Base-by-base conservation (phyloP, 2,888 invertebrate species). In the Odontocolon sp. region DNA sequence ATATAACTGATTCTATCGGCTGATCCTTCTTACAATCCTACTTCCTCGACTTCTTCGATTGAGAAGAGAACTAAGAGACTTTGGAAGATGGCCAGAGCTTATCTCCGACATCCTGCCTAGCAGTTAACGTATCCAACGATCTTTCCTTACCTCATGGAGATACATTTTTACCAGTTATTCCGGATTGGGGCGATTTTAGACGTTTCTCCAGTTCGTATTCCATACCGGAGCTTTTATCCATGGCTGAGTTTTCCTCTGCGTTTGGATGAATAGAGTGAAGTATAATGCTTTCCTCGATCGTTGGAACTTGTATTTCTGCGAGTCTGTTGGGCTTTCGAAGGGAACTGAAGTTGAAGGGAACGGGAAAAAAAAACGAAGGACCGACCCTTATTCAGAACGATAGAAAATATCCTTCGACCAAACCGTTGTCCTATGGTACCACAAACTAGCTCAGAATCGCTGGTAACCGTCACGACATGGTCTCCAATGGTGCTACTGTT, bases 31-130 rank as follows among this genome's bases (percentile, higher is more conserved):
- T 59, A 36, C 59, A 40, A n/a, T 18, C 38, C 57, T 6, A 59
- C n/a, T n/a, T 11, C 52, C 59, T 45, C 31, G 45, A 50, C 50
- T 52, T 63, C 16, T 23, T 42, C 69, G 28, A 73, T 77, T 50
- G 59, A 50, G 52, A 45, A 9, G 16, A 28, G 36, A 33, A 50
- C 33, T 66, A 33, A 47, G 56, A 61, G 31, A 38, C 31, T 69
- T 77, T 77, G 77, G 77, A 77, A 73, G 73, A 73, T 73, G 59
- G 77, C 77, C 77, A 73, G 69, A 66, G 64, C 73, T 73, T 73
- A 69, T 77, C 73, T 69, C 54, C 69, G 77, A 69, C 73, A 73
- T 73, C 67, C 71, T 56, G 40, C 64, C 45, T 66, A 64, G 59
- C 69, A 69, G 73, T 77, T 73, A 73, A 66, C 63, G 38, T 72